phyloP scores from a whole-genome alignment of 2,797 vertebrate genomes.

The Cirrhinus mrigala region DNA sequence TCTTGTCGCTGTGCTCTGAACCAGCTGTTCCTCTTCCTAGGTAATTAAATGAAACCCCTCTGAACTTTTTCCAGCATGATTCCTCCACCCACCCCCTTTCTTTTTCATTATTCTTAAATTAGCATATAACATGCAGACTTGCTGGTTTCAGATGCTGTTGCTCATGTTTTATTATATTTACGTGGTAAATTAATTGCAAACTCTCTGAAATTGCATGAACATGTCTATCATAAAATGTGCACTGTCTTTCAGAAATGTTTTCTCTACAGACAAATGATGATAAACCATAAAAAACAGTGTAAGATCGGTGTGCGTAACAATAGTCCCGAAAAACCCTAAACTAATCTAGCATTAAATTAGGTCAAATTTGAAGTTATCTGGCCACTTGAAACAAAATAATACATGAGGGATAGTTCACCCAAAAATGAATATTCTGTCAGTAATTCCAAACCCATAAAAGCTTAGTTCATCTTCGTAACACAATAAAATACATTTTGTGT shows the following conservation, averaged over 20 bases:
- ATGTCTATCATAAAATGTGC: background rate
- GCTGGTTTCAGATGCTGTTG: background rate
- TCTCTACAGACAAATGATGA: background rate
- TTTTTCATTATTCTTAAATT: slow-evolving; percentile 14
- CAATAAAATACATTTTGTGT: too few relatives aligned
- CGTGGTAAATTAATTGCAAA: background rate
- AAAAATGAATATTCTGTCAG: too few relatives aligned
- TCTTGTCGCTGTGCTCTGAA: slow-evolving; percentile 7
- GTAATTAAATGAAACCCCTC: slow-evolving; percentile 24
- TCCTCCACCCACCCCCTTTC: too few relatives aligned
- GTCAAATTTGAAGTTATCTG: background rate
- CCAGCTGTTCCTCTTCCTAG: slow-evolving; percentile 17
- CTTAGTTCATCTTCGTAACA: too few relatives aligned
- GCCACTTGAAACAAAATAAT: background rate
- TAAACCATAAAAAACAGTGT: background rate
- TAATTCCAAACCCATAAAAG: too few relatives aligned
- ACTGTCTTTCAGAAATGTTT: background rate
- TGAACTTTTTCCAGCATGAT: slow-evolving; percentile 22
- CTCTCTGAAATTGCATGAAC: slow-evolving; percentile 19
- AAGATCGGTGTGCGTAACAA: background rate
- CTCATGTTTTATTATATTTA: background rate
- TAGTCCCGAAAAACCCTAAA: too few relatives aligned
- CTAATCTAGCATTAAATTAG: too few relatives aligned
- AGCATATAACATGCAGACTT: background rate
- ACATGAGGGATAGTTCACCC: background rate